phyloP scores from a whole-genome alignment of 1,140 invertebrate species.

The Cylas formicarius region DNA sequence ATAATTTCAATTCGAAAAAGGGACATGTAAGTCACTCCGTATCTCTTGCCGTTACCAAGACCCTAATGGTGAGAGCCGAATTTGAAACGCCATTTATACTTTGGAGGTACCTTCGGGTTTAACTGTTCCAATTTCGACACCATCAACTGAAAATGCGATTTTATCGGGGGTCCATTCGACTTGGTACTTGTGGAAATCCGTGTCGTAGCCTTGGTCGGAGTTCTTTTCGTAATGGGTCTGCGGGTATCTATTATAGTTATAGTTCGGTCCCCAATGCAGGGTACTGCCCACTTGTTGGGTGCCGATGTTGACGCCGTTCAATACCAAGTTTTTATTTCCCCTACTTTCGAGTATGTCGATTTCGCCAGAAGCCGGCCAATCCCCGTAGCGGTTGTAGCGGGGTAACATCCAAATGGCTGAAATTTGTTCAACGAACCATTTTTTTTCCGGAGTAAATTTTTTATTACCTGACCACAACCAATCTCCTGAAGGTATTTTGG shows the following conservation, averaged over 20 bases:
- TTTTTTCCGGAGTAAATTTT: neutral
- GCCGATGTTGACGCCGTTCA: constrained; percentile 50
- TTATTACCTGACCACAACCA: constrained; percentile 57
- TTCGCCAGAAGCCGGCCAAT: constrained; percentile 50
- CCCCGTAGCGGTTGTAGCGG: constrained; percentile 47
- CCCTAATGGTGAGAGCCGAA: too few relatives aligned
- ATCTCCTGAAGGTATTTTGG: constrained; percentile 63
- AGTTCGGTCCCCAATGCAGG: constrained; percentile 56
- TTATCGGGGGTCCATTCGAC: constrained; percentile 45
- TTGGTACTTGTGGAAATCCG: constrained; percentile 44
- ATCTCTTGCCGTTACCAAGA: too few relatives aligned
- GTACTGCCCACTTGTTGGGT: constrained; percentile 51
- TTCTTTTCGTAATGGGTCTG: constrained; percentile 45
- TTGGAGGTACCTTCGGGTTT: too few relatives aligned
- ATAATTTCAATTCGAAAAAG: too few relatives aligned
- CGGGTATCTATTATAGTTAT: constrained; percentile 48
- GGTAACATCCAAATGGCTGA: constrained; percentile 55
- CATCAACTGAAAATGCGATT: constrained; percentile 26
- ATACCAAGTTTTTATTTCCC: constrained; percentile 48
- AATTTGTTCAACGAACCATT: neutral
- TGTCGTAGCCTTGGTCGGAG: constrained; percentile 43
- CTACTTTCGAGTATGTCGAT: constrained; percentile 52
- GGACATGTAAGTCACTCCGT: too few relatives aligned
- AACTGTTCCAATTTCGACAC: constrained; percentile 23
- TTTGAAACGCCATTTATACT: too few relatives aligned